Conservation (phyloP, 2,113 vertebrate genomes). For the Strigops habroptila region DNA sequence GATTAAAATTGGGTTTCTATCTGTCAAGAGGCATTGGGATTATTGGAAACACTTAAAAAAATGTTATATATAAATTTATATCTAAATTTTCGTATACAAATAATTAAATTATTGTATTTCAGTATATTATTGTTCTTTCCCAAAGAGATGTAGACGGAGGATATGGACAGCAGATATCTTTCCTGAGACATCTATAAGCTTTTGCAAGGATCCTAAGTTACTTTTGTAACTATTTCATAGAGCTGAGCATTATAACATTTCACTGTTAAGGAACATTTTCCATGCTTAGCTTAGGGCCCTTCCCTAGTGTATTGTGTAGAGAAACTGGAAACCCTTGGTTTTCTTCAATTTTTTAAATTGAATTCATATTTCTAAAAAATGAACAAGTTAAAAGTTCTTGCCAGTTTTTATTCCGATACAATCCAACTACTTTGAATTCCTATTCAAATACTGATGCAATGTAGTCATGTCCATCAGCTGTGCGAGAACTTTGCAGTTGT, state of each 20-base stretch:
- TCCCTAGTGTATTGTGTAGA: background rate
- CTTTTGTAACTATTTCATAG: background rate
- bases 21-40: background rate
- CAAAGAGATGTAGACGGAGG: background rate
- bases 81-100: background rate
- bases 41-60: background rate
- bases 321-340: background rate
- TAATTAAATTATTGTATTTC: background rate
- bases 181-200: background rate
- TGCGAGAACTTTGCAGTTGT: background rate
- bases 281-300: background rate
- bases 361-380: background rate
- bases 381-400: background rate
- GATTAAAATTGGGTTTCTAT: background rate
- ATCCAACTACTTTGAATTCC: background rate
- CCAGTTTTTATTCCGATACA: background rate
- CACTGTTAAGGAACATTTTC: background rate
- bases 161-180: background rate
- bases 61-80: background rate
- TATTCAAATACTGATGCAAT: background rate
- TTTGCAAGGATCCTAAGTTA: background rate
- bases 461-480: background rate
- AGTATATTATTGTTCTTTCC: background rate
- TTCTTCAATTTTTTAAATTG: background rate
- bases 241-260: background rate